Base-by-base conservation (phyloP, 2,888 invertebrate genomes). In the Cheilosia grossa region DNA sequence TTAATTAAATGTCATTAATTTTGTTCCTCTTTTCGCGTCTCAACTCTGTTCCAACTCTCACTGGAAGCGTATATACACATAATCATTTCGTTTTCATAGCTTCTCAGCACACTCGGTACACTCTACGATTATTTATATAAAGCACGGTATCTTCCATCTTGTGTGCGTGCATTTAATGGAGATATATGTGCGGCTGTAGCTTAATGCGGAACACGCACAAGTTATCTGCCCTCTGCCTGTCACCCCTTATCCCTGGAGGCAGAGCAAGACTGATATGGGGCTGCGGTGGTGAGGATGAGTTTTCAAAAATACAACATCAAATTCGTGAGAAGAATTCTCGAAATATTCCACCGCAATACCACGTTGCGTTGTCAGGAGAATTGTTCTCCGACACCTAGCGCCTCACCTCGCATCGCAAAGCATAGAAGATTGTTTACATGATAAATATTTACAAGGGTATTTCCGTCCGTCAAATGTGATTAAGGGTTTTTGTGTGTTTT, bases 1-100 rank as follows among this genome's bases (percentile, higher is more conserved):
- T 59, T 59, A 70, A 70, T 70, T 70, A 70, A 59, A 59, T 70
- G 58, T 59, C 70, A 47, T 70, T 70, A 70, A 59, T 70, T 70
- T 21, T 19, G 30, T 47, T 47, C 33, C 44, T n/a, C 47, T 19
- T 40, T 37, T 37, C 13, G 2, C 13, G 10, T 37, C 47, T 19
- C 47, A 47, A 17, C 44, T 15, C n/a, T n/a, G n/a, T n/a, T n/a
- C n/a, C n/a, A n/a, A n/a, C n/a, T 44, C n/a, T 40, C 19, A 19
- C 10, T 15, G 21, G 13, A 58, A 19, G 7, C 58, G 27, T 7
- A 27, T 5, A 54, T 56, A 33, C 7, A 7, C 42, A 59, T 21
- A n/a, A 56, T 13, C 24, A 40, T 42, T 42, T 56, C 9, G 10
- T 56, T 56, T 56, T 37, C 21, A 42, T 59, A 40, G 21, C 17